Percentiles rank a stretch among this genome's conserved stretches.
phyloP scores from a whole-genome alignment of 2,113 vertebrate genomes.

The Sarotherodon lohbergeri region DNA sequence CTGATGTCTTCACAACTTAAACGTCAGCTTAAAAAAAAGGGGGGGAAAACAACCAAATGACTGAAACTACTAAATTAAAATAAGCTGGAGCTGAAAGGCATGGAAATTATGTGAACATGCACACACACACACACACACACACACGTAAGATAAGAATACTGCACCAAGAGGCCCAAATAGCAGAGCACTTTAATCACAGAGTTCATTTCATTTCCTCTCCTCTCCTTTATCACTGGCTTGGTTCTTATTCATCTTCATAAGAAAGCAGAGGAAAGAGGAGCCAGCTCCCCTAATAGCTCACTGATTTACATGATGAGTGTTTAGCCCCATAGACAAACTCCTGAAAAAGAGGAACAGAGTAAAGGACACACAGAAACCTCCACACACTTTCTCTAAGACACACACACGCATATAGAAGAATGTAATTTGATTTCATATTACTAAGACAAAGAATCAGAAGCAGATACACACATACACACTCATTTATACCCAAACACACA shows the following conservation, averaged over 20 bases:
- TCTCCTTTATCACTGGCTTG: constrained; percentile 36
- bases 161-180: constrained; percentile 11
- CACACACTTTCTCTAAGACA: neutral
- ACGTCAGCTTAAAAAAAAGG: neutral
- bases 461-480: neutral
- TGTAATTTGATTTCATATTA: constrained; percentile 33
- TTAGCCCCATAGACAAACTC: constrained; percentile 36
- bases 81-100: neutral
- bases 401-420: neutral
- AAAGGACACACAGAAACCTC: neutral
- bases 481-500: neutral
- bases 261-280: constrained; percentile 43
- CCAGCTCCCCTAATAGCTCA: constrained; percentile 44
- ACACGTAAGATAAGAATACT: neutral
- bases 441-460: constrained; percentile 15
- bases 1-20: neutral
- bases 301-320: constrained; percentile 61
- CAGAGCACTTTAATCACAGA: constrained; percentile 38
- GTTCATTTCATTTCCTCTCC: constrained; percentile 45
- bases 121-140: neutral
- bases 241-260: constrained; percentile 59
- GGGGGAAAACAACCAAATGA: neutral
- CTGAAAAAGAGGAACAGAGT: neutral
- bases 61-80: neutral
- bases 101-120: neutral